These are phyloP conservation scores for Scolopax mira DNA, from an alignment of 2,113 vertebrate species.

Conservation along the genomic window DNA sequence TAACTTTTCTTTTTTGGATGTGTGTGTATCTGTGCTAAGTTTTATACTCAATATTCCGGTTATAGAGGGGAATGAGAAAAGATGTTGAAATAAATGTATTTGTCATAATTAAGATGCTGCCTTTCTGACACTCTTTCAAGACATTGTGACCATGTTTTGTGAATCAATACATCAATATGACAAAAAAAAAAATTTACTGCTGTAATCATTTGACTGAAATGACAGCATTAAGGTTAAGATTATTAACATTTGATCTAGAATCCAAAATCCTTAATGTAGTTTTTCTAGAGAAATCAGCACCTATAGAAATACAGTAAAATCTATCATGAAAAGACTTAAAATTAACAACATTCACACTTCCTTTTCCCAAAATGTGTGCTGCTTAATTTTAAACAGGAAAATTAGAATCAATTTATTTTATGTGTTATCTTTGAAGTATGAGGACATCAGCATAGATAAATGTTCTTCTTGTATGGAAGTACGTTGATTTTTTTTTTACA, in stretches of 20 bases:
- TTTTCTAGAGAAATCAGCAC: neutral
- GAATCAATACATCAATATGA: neutral
- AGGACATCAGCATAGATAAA: neutral
- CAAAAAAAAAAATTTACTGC: neutral
- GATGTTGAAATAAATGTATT: neutral
- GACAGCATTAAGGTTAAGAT: neutral
- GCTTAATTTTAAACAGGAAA: neutral
- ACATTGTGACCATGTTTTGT: neutral
- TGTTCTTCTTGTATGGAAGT: neutral
- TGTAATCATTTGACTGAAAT: neutral
- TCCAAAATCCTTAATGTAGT: neutral
- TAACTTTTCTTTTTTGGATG: neutral
- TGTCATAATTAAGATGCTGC: neutral
- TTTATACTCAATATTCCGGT: neutral
- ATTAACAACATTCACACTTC: neutral
- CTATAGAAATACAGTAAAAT: neutral
- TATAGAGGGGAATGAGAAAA: neutral
- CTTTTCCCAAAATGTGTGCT: neutral
- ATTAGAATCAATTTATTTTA: neutral
- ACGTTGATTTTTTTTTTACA: neutral
- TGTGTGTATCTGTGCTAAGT: neutral
- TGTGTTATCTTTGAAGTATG: neutral
- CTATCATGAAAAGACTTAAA: neutral
- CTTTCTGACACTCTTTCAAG: neutral
- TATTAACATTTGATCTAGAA: neutral